Conservation (phyloP, 1,140 invertebrate genomes). For the Chlorops oryzae region DNA sequence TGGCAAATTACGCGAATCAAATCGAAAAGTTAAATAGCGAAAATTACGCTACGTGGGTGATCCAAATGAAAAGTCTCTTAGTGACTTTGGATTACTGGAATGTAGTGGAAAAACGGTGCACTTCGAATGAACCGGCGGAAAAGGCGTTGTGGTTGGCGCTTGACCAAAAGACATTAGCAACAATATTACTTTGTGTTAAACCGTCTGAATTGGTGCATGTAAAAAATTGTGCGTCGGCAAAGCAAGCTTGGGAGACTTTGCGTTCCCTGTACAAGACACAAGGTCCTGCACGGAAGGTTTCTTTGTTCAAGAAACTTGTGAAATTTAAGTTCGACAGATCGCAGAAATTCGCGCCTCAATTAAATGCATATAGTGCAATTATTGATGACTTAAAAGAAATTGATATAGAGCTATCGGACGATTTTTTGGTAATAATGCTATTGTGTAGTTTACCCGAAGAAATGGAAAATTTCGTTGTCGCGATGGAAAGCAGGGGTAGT, state of each 20-base stretch:
- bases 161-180: conserved; percentile 6
- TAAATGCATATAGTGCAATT: neutral
- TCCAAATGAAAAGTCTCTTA: conserved; percentile 6
- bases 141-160: neutral
- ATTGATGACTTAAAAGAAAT: conserved; percentile 10
- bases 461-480: conserved; percentile 13
- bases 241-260: conserved; percentile 3
- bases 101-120: neutral
- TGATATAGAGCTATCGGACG: neutral
- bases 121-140: neutral
- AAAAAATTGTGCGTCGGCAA: conserved; percentile 4
- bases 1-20: too few relatives aligned
- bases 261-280: neutral
- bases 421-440: conserved; percentile 3
- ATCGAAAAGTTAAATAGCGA: conserved; percentile 9
- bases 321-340: neutral
- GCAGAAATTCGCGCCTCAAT: neutral
- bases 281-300: conserved; percentile 1
- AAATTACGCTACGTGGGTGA: conserved; percentile 5
- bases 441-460: conserved; percentile 6
- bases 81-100: conserved; percentile 9
- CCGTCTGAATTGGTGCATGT: conserved; percentile 4
- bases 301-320: conserved; percentile 6
- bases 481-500: neutral
- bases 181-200: conserved; percentile 4